Base-by-base conservation (phyloP, 2,113 vertebrate genomes). In the Varanus komodoensis region DNA sequence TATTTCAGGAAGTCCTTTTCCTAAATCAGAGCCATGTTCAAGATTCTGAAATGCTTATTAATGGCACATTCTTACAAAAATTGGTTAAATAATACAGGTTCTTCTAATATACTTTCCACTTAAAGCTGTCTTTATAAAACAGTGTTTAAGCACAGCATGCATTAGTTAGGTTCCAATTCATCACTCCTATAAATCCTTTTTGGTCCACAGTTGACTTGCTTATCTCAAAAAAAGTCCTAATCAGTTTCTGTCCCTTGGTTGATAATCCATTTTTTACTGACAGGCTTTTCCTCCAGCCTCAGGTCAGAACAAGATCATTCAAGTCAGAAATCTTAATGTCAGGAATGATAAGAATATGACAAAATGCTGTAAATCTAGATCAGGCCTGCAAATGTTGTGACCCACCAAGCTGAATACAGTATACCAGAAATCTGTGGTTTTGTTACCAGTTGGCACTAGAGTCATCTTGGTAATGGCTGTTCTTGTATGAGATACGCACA, bases 181-280 rank as follows among this genome's bases (percentile, higher is more conserved):
- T 73, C 19, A 14, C 71, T 84, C 54, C 34, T 3, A 82, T 61
- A 89, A 50, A 75, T 89, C 8, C 23, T 64, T 89, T 54, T 84
- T 48, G 38, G 71, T n/a, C 73, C 77, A 84, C 54, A 89, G 54
- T 17, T 88, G 79, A 82, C n/a, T 57, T 88, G 64, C 69, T 89
- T 84, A 82, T 29, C 54, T 77, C 57, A 89, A 84, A 44, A 5
- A 50, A 84, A 84, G 82, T 77, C 71, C 32, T 6, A 1, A 34
- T 67, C 54, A 52, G 54, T 89, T 82, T 61, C 23, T 8, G 67
- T 6, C 6, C 68, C 48, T 69, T 81, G 23, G 3, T 14, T 34
- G 11, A 69, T 34, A 80, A 88, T 29, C 29, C 17, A 34, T 82
- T 74, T 27, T 25, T 73, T 73, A 57, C 23, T 73, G 69, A 74